phyloP scores from a whole-genome alignment of 2,113 vertebrate genomes.

The Pseudorasbora parva region DNA sequence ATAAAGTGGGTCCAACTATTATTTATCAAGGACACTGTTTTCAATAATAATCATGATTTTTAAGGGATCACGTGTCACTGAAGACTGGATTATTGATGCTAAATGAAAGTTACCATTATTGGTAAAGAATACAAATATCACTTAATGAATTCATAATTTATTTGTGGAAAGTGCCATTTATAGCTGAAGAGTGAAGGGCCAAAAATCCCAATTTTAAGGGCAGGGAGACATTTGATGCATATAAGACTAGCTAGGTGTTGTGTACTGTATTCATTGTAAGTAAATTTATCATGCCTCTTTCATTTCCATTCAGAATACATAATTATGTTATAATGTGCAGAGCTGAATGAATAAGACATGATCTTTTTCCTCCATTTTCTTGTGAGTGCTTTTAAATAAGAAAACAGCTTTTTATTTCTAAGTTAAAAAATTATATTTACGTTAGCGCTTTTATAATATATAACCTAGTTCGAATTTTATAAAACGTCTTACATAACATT shows the following conservation, averaged over 20 bases:
- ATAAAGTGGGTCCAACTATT: no score
- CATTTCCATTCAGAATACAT: not conserved
- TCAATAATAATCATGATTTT: no score
- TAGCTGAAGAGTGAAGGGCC: not conserved
- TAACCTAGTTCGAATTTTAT: no score
- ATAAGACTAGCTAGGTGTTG: not conserved
- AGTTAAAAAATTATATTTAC: constrained; percentile 4
- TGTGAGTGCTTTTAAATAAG: not conserved
- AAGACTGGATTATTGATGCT: not conserved
- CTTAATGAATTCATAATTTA: not conserved
- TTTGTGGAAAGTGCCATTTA: not conserved
- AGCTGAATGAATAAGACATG: not conserved
- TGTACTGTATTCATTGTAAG: not conserved
- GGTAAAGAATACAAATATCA: not conserved
- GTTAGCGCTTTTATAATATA: not conserved
- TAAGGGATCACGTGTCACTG: no score
- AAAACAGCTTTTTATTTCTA: not conserved
- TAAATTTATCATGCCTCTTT: not conserved
- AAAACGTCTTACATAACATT: not conserved
- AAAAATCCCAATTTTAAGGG: not conserved
- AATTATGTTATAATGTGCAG: not conserved
- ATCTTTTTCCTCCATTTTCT: not conserved
- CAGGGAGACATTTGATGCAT: not conserved
- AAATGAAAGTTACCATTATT: not conserved
- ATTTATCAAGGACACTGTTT: no score